Conservation (phyloP, 2,113 vertebrate species). For the Myrmophylax atrothorax region DNA sequence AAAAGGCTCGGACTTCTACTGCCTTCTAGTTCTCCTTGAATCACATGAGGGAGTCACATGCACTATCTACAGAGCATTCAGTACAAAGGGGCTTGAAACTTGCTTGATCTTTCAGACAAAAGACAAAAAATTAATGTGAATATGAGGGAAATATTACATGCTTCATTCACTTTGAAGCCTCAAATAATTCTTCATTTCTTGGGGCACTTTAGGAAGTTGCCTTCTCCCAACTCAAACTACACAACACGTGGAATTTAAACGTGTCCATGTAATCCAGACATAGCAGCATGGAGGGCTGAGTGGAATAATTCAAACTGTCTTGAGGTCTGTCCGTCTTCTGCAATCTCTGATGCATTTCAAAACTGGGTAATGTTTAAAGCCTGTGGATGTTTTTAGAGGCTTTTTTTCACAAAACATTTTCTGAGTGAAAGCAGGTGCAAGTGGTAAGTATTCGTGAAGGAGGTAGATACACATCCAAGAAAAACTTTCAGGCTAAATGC, state of each 20-base stretch:
- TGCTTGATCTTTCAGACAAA: background rate
- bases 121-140: background rate
- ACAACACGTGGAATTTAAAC: background rate
- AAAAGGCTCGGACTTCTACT: background rate
- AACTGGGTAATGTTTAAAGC: background rate
- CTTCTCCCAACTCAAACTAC: background rate
- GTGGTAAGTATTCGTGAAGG: background rate
- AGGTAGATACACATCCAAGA: background rate
- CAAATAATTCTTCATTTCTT: background rate
- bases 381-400: background rate
- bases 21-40: background rate
- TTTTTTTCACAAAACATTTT: background rate
- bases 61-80: background rate
- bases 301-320: background rate
- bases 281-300: background rate
- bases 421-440: background rate
- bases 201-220: background rate
- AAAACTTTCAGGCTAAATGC: background rate
- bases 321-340: background rate
- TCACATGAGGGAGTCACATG: background rate
- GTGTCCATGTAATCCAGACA: background rate
- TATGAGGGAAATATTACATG: background rate
- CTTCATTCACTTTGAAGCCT: background rate
- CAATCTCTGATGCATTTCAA: background rate
- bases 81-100: background rate